phyloP scores from a whole-genome alignment of 2,888 invertebrate species.

The Apotomis turbidana region DNA sequence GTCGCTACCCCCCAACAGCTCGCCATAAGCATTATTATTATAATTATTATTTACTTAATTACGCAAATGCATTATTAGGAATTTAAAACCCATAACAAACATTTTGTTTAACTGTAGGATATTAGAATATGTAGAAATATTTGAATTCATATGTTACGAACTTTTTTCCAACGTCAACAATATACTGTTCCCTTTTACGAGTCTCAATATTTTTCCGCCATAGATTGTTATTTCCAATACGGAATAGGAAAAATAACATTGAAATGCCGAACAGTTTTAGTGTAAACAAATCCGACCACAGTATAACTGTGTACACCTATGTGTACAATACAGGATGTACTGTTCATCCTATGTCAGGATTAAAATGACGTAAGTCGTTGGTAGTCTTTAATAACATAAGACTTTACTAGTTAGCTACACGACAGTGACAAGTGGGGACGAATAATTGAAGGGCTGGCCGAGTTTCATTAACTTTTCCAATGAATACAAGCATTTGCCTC shows the following conservation, averaged over 20 bases:
- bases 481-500: conserved; percentile 77
- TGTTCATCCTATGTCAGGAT: not conserved
- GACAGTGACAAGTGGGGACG: conserved; percentile 54
- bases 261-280: not conserved
- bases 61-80: too few species aligned
- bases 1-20: too few species aligned
- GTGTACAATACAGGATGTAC: not conserved
- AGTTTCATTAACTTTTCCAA: conserved; percentile 81
- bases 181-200: not conserved
- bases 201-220: conserved; percentile 2
- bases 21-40: too few species aligned
- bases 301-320: not conserved
- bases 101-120: too few species aligned
- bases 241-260: conserved; percentile 1
- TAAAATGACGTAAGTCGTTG: not conserved
- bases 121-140: too few species aligned
- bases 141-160: not conserved
- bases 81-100: too few species aligned
- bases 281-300: conserved; percentile 13
- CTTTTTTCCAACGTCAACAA: not conserved
- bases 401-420: conserved; percentile 41
- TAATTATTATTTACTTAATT: too few species aligned
- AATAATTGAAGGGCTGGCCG: conserved; percentile 66
- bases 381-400: not conserved
- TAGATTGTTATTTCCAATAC: not conserved